Conservation (phyloP, 2,797 vertebrate species). For the Arrhamphus sclerolepis region DNA sequence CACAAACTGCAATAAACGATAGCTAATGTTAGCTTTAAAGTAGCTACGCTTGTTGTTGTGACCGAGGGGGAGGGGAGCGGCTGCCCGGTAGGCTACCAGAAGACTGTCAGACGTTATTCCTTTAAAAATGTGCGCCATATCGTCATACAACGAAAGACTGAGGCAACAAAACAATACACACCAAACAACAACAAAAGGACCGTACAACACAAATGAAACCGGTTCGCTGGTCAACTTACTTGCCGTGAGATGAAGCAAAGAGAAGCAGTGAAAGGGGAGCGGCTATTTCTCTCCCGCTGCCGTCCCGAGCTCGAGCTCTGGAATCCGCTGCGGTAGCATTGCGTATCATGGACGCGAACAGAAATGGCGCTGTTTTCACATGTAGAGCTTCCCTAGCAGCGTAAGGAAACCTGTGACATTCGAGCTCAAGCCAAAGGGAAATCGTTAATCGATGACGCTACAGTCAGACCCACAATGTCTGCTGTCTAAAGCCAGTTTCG, state of each 20-base stretch:
- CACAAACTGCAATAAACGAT: neutral
- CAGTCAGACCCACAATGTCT: constrained; percentile 74
- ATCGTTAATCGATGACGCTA: neutral
- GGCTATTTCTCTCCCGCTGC: constrained; percentile 84
- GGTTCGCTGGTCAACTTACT: constrained; percentile 54
- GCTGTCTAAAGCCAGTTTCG: constrained; percentile 54
- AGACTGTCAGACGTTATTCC: constrained; percentile 67
- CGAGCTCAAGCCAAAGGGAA: constrained; percentile 63
- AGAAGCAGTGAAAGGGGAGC: constrained; percentile 77
- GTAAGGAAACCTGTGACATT: constrained; percentile 77
- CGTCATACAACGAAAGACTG: constrained; percentile 53
- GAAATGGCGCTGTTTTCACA: constrained; percentile 80
- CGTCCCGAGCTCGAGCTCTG: constrained; percentile 83
- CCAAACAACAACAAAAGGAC: neutral
- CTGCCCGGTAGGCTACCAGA: constrained; percentile 49
- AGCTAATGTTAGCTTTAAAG: constrained; percentile 43
- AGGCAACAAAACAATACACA: constrained; percentile 5
- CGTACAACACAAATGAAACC: neutral
- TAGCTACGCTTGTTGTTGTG: constrained; percentile 68
- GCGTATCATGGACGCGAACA: constrained; percentile 82
- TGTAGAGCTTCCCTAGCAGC: constrained; percentile 47
- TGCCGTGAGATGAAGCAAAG: constrained; percentile 76
- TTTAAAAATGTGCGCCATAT: constrained; percentile 76
- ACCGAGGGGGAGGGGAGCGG: constrained; percentile 74
- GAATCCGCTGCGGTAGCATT: constrained; percentile 83